phyloP scores from a whole-genome alignment of 2,888 invertebrate species.

The Rapana venosa region DNA sequence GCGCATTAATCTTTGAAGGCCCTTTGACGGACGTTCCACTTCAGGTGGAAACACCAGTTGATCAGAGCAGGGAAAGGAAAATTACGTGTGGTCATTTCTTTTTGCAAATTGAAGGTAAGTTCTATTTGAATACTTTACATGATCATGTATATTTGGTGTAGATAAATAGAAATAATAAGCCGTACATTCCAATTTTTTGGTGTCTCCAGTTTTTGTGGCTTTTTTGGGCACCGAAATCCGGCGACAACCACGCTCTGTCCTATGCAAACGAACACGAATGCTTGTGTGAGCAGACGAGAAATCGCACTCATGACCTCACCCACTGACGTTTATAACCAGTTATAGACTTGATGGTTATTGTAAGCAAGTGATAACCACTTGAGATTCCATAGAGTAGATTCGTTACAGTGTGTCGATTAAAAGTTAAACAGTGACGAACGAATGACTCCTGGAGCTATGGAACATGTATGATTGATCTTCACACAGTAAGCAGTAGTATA shows the following conservation, averaged over 20 bases:
- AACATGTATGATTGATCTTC: too few relatives aligned
- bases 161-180: neutral
- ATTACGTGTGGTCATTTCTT: neutral
- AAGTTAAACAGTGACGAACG: too few relatives aligned
- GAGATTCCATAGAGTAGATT: too few relatives aligned
- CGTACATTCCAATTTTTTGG: neutral
- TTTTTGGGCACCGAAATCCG: too few relatives aligned
- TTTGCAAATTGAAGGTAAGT: neutral
- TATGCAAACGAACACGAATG: constrained; percentile 15
- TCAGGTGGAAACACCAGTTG: constrained; percentile 31
- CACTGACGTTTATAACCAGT: too few relatives aligned
- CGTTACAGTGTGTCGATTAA: too few relatives aligned
- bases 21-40: constrained; percentile 31
- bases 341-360: too few relatives aligned
- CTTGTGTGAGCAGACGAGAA: neutral
- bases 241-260: neutral
- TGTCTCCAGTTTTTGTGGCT: neutral
- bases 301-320: neutral
- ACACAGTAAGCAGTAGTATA: too few relatives aligned
- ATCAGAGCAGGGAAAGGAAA: neutral
- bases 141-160: too few relatives aligned
- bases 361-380: too few relatives aligned
- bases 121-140: neutral
- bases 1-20: constrained; percentile 24
- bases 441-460: too few relatives aligned